Base-by-base conservation (phyloP, 1,140 invertebrate genomes). In the Rhagoletis zephyria region DNA sequence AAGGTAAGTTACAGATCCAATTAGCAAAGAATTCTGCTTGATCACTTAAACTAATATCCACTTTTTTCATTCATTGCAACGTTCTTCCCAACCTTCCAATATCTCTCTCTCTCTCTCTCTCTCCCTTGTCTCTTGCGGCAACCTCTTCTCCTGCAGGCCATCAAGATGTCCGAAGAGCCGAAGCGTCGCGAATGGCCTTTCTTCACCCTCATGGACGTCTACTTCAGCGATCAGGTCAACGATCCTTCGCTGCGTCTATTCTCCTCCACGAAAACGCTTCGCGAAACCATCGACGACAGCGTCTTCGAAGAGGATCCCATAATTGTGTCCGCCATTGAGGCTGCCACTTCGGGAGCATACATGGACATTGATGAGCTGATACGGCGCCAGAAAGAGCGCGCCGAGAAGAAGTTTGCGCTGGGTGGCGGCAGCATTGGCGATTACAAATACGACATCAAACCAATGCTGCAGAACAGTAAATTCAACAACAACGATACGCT, bases 141-240 rank as follows among this genome's bases (percentile, higher is more conserved):
- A 9, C 19, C 30, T 1, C 30, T 6, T 5, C 42, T 19, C 51
- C 5, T 56, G 10, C 19, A 90, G 89, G 92, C 92, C 19, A 93
- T 93, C 86, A 93, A 93, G 89, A 91, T 93, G 90, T 93, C 92
- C 86, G 92, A 93, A 89, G 92, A 93, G 89, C 92, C 92, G 1
- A 93, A 93, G 90, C 89, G 92, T 0, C 91, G 92, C n/a, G 92
- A 93, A 81, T 93, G 92, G 92, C 92, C 92, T 6, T 93, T 93
- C 87, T 93, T 93, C 88, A 93, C 91, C 48, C 88, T 93, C 65
- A 93, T 93, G 92, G 92, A 93, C 70, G 92, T 93, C 1, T 93
- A 93, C 65, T 93, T 93, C 87, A 93, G 92, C 88, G 92, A 93
- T 86, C 92, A 93, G 89, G 92, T 93, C 1, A 93, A 93, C 85